Evolutionary conservation across 2,888 invertebrate genomes (phyloP), one percentile per base, ranked within the genome.

Genomic region (Ochropleura leucogaster): DNA sequence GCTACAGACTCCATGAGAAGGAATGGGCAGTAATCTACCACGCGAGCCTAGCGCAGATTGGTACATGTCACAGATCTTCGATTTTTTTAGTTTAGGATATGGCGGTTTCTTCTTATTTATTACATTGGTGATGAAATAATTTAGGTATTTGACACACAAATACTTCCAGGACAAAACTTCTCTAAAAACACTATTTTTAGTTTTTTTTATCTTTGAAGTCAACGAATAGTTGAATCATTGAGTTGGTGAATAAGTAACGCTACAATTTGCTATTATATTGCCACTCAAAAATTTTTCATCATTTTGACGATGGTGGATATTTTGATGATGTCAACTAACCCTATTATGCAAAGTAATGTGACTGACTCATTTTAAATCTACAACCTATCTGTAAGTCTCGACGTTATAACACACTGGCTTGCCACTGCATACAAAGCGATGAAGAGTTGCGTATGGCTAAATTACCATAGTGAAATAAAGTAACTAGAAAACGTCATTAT

Each of bases 401-500:
- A 0, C 57, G 7, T 14, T 30, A 57, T 30, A 6, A 57, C 30
- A 16, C 7, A 57, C 4, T 57, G 3, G 20, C 0, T 16, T 8
- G 40, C 4, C 4, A 59, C 59, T 40, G 30, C 4, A 9, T 5
- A 1, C 20, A 53, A 20, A 55, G 12, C 12, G 20, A 20, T 20
- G 55, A 77, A 79, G 69, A 75, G 67, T 72, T 76, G 64, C 66
- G 79, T 86, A 76, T 74, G 83, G 77, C 73, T 85, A 88, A 88
- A 90, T 89, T 89, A 89, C 83, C 82, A 74, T 71, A 80, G 82
- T 82, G 83, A 78, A 84, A 88, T 87, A 89, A 85, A 89, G 79
- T 82, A 77, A 87, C 85, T 89, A 68, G 80, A 85, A 89, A 82
- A 87, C 86, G 86, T 89, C 91, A 92, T 91, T 91, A 91, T 89